Evolutionary conservation across 2,113 vertebrate species (phyloP).

Genomic region (Strix uralensis): DNA sequence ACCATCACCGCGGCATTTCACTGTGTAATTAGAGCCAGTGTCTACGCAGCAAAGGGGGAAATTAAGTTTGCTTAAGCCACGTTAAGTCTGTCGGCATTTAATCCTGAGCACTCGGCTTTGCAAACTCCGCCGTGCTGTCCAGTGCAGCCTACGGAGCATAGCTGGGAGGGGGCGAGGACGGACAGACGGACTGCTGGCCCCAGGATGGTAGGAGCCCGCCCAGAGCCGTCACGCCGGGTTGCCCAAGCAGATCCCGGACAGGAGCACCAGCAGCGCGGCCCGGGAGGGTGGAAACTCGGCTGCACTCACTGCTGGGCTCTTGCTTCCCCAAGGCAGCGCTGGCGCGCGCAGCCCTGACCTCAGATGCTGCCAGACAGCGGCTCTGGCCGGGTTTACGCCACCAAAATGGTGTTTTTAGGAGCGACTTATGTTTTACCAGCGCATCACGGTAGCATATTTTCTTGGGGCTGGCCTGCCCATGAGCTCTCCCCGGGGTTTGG

Average conservation of each 20-base stretch:
- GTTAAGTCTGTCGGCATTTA: not conserved
- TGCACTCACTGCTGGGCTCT: not conserved
- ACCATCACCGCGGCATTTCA: not conserved
- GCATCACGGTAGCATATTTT: not conserved
- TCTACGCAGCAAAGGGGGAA: not conserved
- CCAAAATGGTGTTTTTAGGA: not conserved
- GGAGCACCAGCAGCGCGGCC: not conserved
- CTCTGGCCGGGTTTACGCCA: not conserved
- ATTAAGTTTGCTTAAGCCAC: not conserved
- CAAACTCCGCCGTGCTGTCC: not conserved
- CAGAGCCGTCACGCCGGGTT: not conserved
- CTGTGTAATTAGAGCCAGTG: not conserved
- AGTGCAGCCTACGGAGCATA: fast-evolving
- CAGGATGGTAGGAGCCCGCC: fast-evolving
- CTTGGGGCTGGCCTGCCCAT: not conserved
- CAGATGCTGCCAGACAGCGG: not conserved
- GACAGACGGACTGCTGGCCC: not conserved
- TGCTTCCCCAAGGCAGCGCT: not conserved
- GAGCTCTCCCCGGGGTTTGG: not conserved
- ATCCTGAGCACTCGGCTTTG: not conserved
- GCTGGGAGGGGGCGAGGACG: not conserved
- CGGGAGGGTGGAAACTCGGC: not conserved
- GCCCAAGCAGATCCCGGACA: not conserved
- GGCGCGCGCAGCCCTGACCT: not conserved
- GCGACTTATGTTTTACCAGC: not conserved